Evolutionary conservation across 1,140 invertebrate species (phyloP).

Genomic region (Tetragonula clypearis): DNA sequence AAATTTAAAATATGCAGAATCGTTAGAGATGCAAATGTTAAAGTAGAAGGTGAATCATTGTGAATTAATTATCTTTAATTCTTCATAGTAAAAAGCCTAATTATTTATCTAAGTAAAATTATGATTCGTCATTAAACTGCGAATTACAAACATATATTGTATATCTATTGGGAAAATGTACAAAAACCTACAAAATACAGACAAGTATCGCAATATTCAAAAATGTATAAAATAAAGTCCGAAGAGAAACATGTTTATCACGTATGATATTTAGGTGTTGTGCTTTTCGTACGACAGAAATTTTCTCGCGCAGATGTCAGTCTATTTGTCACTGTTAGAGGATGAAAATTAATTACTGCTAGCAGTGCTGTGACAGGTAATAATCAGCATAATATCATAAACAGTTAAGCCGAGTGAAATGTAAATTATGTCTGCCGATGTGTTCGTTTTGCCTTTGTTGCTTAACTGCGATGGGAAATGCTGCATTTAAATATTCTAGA

Average conservation of each 20-base stretch:
- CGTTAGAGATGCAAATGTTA: neutral
- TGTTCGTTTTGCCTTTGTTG: neutral
- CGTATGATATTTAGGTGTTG: no score
- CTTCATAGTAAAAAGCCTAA: neutral
- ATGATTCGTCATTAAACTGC: no score
- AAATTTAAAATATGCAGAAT: neutral
- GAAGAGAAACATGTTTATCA: neutral
- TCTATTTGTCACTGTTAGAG: neutral
- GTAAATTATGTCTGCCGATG: neutral
- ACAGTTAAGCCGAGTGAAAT: neutral
- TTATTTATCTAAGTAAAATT: neutral
- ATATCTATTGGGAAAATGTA: neutral
- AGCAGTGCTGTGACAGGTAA: accelerated
- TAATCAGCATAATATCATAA: neutral
- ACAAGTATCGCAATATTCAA: neutral
- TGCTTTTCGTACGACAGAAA: no score
- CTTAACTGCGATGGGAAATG: neutral
- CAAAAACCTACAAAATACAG: neutral
- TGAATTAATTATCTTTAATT: neutral
- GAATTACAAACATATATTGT: no score
- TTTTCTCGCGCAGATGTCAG: neutral
- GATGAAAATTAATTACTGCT: neutral
- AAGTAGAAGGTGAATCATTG: neutral
- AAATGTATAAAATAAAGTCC: neutral
- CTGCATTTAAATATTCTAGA: neutral